Base-by-base conservation (phyloP, 2,797 vertebrate species). In the Holocentrus rufus region DNA sequence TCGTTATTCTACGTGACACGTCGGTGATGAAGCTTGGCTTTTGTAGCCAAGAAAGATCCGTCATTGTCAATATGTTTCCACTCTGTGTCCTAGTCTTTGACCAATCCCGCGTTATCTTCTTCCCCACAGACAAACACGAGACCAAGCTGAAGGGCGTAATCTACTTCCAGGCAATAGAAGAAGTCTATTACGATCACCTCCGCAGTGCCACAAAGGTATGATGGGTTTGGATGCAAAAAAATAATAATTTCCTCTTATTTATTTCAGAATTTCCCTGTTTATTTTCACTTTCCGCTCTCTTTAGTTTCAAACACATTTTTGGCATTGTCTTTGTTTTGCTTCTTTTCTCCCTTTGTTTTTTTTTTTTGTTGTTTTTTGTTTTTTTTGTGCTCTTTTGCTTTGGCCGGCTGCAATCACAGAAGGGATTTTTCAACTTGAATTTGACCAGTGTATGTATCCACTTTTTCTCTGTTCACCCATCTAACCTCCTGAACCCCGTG, bases 111-210 rank as follows among this genome's bases (percentile, higher is more conserved):
- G 0, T 64, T 56, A 0, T 57, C 64, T 66, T 54, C n/a, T 36
- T 36, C 36, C 68, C 65, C 47, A 2, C 92, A 95, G 96, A 98
- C 85, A 98, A 98, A 83, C 97, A 98, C 0, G 97, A 98, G 94
- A 96, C 95, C 1, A 98, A 97, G 91, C 92, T 99, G 91, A 99
- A 99, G 88, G 98, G 98, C 0, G 96, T 98, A 76, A 97, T 99
- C 92, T 98, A 98, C 88, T 98, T 98, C 91, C 97, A 99, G 92
- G 97, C 97, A 9, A 98, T 99, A 0, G 96, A 99, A 66, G 97
- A 99, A 72, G 97, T 98, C 14, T 99, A 99, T 70, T 99, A 99
- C 0, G 97, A 99, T 81, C 98, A 99, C 87, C 95, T 99, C 59
- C 95, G 97, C 85, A 98, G 96, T 0, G 98, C 98, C 5, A 95